Conservation (phyloP, 2,888 invertebrate species). For the Phortica okadai region DNA sequence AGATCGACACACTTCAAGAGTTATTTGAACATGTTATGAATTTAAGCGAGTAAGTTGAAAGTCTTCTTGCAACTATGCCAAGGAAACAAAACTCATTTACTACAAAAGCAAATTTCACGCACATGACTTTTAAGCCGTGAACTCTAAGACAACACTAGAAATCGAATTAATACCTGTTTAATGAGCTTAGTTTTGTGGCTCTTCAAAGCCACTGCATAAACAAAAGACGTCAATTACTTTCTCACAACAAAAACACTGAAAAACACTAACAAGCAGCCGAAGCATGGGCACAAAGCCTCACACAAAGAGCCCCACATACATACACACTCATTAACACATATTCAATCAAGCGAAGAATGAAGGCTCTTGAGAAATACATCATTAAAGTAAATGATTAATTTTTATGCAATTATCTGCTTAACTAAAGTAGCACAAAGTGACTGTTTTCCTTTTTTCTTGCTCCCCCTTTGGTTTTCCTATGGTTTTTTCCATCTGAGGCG, state of each 20-base stretch:
- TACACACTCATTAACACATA: background rate
- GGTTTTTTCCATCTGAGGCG: background rate
- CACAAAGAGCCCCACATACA: background rate
- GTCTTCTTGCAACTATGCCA: too few species aligned
- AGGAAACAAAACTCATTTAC: too few species aligned
- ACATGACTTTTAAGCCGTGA: too few species aligned
- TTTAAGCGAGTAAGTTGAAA: too few species aligned
- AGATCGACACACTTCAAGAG: background rate
- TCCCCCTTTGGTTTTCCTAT: background rate
- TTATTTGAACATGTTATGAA: too few species aligned
- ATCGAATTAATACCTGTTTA: background rate
- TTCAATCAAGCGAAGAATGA: background rate
- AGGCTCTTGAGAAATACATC: conserved; percentile 7
- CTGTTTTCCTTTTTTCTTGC: background rate
- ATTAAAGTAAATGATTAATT: conserved; percentile 13
- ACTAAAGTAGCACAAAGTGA: background rate
- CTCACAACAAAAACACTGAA: background rate
- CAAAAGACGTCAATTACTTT: conserved; percentile 8
- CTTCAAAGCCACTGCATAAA: background rate
- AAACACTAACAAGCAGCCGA: background rate
- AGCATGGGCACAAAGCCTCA: background rate
- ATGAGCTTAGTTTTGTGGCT: background rate
- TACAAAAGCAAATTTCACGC: too few species aligned
- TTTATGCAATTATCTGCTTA: conserved; percentile 25
- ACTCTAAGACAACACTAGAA: background rate